phyloP scores from a whole-genome alignment of 1,140 invertebrate species.

The Dysdera silvatica region DNA sequence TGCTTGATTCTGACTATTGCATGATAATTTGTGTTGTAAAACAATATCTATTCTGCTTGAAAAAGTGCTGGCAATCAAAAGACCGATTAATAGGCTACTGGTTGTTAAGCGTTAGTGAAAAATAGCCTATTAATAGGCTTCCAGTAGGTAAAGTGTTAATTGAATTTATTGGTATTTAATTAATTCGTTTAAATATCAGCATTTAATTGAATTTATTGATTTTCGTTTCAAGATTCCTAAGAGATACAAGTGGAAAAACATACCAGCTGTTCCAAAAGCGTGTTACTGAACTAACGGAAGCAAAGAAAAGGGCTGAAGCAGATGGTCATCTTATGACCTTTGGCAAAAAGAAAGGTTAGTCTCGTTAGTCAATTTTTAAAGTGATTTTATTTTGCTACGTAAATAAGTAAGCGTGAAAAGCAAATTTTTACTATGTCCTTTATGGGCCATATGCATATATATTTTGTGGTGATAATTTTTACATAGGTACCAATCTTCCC shows the following conservation, averaged over 20 bases:
- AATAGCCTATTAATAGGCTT: too few relatives aligned
- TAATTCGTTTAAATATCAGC: background rate
- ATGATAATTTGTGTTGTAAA: too few relatives aligned
- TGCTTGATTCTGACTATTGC: too few relatives aligned
- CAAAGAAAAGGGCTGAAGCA: conserved; percentile 30
- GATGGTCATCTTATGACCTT: conserved; percentile 28
- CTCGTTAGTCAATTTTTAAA: conserved; percentile 3
- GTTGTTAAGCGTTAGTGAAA: too few relatives aligned
- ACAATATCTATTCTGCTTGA: too few relatives aligned
- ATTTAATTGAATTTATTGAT: background rate
- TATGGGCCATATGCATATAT: too few relatives aligned
- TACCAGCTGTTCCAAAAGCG: conserved; percentile 26
- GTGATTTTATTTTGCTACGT: background rate
- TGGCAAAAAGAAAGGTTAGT: conserved; percentile 2
- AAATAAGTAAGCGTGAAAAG: background rate
- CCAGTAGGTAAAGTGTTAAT: too few relatives aligned
- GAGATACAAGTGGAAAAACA: conserved; percentile 2
- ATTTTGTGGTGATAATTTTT: too few relatives aligned
- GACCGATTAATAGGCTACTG: too few relatives aligned
- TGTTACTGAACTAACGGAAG: conserved; percentile 28
- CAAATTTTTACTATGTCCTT: background rate
- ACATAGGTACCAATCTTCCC: too few relatives aligned
- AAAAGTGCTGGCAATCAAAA: too few relatives aligned
- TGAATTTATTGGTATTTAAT: too few relatives aligned
- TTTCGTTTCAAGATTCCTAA: conserved; percentile 19